Evolutionary conservation across 2,888 invertebrate genomes (phyloP), one percentile per base, ranked within the genome.

Genomic region (Dynastes hyllus): DNA sequence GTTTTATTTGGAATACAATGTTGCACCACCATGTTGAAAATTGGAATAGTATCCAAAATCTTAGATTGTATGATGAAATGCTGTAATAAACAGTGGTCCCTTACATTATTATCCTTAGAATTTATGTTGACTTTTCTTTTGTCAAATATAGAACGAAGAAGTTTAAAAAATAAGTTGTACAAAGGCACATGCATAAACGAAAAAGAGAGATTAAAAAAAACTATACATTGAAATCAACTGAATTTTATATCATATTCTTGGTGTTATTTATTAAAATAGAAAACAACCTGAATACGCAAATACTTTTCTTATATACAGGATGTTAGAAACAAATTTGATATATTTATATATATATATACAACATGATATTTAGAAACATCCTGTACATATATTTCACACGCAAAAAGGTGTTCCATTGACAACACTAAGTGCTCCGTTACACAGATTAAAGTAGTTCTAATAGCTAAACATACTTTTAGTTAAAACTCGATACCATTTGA

Each of bases 81-180:
- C 55, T 27, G 55, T 8, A 58, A 37, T 5, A 37, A 58, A 58
- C 16, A 58, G 67, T 77, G 77, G 77, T 77, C 77, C 77, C 77
- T 51, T 40, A 27, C 53, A 53, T 67, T 37, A n/a, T 51, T 53
- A 67, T 40, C 40, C 55, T 67, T 45, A 61, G 37, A 61, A 76
- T 61, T 40, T 37, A 40, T 9, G 22, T 58, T 58, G 6, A 22
- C 5, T 58, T 58, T 58, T 13, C 51, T 51, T 55, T 55, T 55
- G 55, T 55, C 16, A 8, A 37, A 37, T 4, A 55, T 55, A n/a
- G n/a, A 16, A 55, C 55, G 55, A 16, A 58, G n/a, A 22, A 22
- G 55, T 22, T 22, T 58, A 58, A 22, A 58, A 58, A 58, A 58
- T 58, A 58, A 22, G 22, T 22, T 58, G 55, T n/a, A 9, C 55